phyloP scores from a whole-genome alignment of 2,888 invertebrate genomes.

The Hirudinaria manillensis region DNA sequence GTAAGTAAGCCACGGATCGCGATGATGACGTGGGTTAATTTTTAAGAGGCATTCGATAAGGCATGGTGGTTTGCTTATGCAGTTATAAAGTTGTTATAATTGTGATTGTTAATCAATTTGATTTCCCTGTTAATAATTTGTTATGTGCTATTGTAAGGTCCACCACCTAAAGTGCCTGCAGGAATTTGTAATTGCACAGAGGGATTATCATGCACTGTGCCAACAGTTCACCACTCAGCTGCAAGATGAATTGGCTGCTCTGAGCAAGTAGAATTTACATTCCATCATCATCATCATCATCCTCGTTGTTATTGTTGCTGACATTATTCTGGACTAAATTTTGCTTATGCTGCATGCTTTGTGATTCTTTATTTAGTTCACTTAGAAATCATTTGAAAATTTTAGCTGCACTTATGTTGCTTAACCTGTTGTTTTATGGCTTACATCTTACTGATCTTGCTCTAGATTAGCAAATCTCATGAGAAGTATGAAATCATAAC shows the following conservation, averaged over 20 bases:
- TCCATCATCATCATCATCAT: not conserved
- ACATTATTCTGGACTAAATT: not conserved
- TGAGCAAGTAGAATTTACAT: conserved; percentile 3
- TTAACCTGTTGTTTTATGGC: too few species aligned
- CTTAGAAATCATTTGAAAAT: too few species aligned
- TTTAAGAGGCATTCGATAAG: too few species aligned
- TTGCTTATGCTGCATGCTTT: not conserved
- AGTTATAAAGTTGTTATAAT: not conserved
- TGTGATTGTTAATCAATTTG: not conserved
- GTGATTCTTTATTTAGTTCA: too few species aligned
- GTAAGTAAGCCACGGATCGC: conserved; percentile 45
- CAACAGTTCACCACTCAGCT: conserved; percentile 77
- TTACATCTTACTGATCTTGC: too few species aligned
- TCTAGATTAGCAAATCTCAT: too few species aligned
- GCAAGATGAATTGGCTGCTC: conserved; percentile 66
- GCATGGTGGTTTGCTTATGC: not conserved
- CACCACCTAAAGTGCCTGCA: conserved; percentile 76
- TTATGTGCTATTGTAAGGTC: conserved; percentile 55
- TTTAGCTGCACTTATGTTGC: too few species aligned
- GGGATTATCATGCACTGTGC: conserved; percentile 75
- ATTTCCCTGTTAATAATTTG: not conserved
- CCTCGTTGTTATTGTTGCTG: not conserved
- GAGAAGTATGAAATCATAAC: too few species aligned
- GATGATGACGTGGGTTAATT: not conserved
- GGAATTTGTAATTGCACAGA: conserved; percentile 80